Evolutionary conservation across 2,888 invertebrate species (phyloP).

Genomic region (Rhagophthalmus giganteus): DNA sequence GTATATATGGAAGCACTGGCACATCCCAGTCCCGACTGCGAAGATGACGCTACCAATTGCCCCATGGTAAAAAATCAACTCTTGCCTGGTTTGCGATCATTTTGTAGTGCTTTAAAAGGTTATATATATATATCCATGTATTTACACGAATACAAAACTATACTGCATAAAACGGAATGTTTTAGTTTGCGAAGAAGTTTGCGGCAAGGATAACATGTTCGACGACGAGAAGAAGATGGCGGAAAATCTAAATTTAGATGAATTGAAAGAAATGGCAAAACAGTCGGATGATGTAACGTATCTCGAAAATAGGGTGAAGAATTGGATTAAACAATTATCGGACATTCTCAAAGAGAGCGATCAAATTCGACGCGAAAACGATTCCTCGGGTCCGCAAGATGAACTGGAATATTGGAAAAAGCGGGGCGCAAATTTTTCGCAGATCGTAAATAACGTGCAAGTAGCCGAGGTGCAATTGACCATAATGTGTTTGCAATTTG

Average conservation of each 20-base stretch:
- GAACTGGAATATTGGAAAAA: conserved; percentile 97
- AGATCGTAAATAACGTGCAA: conserved; percentile 75
- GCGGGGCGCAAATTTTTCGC: conserved; percentile 89
- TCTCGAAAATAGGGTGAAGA: conserved; percentile 73
- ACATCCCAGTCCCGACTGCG: conserved; percentile 77
- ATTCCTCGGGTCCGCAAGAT: conserved; percentile 85
- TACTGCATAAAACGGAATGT: not conserved
- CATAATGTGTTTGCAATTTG: conserved; percentile 72
- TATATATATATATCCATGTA: not conserved
- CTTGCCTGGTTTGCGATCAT: conserved; percentile 79
- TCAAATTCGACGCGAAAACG: conserved; percentile 87
- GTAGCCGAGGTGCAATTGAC: conserved; percentile 77
- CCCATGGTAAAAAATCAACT: conserved; percentile 83
- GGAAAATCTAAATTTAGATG: conserved; percentile 63
- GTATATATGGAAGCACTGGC: conserved; percentile 90
- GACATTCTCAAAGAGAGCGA: conserved; percentile 89
- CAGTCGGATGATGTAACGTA: conserved; percentile 66
- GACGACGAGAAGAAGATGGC: conserved; percentile 71
- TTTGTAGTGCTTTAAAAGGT: conserved; percentile 89
- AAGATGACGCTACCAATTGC: conserved; percentile 77
- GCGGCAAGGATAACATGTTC: conserved; percentile 76
- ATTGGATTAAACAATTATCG: conserved; percentile 79
- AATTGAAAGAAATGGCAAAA: conserved; percentile 71
- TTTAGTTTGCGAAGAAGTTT: conserved; percentile 82
- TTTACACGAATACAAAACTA: not conserved